These are phyloP conservation scores for Falco columbarius DNA, from an alignment of 2,797 vertebrate species.

Conservation along the genomic window DNA sequence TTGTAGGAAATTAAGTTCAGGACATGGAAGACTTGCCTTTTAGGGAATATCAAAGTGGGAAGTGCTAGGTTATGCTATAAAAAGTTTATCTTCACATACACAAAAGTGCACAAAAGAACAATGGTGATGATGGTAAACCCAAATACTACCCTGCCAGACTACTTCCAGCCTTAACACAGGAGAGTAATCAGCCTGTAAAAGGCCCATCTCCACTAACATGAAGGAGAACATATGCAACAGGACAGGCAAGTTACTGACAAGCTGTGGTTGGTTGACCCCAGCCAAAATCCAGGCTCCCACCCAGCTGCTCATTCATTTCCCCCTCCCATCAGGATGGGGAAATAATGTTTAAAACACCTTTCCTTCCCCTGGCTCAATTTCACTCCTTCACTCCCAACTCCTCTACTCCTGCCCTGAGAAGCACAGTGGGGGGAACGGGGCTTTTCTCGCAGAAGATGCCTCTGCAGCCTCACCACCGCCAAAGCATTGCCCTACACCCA, in stretches of 20 bases:
- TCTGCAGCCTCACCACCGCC: background rate
- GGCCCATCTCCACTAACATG: background rate
- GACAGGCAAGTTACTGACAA: background rate
- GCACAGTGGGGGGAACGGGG: background rate
- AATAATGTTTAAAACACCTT: background rate
- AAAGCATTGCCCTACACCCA: background rate
- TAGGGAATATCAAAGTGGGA: background rate
- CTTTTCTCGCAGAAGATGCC: background rate
- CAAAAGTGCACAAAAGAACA: background rate
- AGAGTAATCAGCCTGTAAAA: background rate
- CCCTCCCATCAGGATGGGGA: background rate
- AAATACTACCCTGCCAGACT: background rate
- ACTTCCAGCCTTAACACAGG: background rate
- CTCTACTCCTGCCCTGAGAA: background rate
- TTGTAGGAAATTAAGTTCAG: background rate
- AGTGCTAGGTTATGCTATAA: background rate
- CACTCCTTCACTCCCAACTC: background rate
- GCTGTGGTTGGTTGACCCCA: background rate
- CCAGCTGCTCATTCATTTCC: background rate
- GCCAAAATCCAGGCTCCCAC: background rate
- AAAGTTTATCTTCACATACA: background rate
- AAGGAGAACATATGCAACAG: background rate
- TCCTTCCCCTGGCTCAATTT: background rate
- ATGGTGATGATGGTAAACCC: background rate
- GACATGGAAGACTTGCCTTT: background rate